Conservation (phyloP, 2,113 vertebrate genomes). For the human region DNA sequence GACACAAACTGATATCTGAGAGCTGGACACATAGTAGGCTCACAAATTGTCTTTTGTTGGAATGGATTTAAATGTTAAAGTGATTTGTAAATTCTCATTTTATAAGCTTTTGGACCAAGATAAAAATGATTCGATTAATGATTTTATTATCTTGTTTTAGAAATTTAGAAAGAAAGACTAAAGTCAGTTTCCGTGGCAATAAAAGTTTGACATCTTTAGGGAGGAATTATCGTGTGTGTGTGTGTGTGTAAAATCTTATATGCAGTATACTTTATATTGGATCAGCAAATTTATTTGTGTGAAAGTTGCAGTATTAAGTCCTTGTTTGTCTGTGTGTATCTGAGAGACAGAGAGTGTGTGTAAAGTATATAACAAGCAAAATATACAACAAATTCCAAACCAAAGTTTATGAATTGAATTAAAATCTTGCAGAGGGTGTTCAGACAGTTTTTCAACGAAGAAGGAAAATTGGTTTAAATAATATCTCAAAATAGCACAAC, state of each 20-base stretch:
- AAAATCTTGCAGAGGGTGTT: constrained; percentile 44
- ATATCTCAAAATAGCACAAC: constrained; percentile 52
- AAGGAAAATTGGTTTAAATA: constrained; percentile 59
- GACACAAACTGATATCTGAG: neutral
- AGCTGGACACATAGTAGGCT: neutral
- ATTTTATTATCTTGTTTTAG: constrained; percentile 37
- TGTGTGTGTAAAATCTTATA: neutral
- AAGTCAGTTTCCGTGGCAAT: neutral
- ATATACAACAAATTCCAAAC: constrained; percentile 23
- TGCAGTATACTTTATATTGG: neutral
- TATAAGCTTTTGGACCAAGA: neutral
- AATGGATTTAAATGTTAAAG: neutral
- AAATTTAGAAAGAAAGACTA: constrained; percentile 25
- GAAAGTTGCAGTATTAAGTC: neutral
- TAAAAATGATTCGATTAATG: neutral
- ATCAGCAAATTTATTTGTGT: constrained; percentile 17
- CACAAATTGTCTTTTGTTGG: neutral
- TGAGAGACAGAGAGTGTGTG: neutral
- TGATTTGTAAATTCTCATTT: neutral
- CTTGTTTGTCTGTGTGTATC: neutral
- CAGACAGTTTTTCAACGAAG: constrained; percentile 6
- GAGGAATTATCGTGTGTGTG: neutral
- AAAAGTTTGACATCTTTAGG: neutral
- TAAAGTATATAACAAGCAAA: neutral
- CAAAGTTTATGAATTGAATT: constrained; percentile 41